Evolutionary conservation across 2,888 invertebrate genomes (phyloP), one percentile per base, ranked within the genome.

Genomic region (Antheraea yamamai): DNA sequence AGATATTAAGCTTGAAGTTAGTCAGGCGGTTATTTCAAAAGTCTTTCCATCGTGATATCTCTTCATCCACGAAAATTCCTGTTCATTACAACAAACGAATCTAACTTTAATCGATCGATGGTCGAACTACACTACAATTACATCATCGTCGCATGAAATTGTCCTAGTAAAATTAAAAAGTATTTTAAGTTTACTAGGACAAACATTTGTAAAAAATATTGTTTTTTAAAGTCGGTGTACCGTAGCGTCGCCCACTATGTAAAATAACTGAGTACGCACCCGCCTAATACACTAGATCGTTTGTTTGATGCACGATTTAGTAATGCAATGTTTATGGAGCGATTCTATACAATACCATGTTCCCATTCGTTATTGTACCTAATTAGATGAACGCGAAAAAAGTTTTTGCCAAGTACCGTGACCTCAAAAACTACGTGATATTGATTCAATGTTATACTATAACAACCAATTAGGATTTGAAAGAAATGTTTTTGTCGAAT

Each of bases 231-330:
- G 4, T 20, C 20, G 55, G 47, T 64, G 64, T 18, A 18, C 18
- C 35, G 35, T 35, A 35, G 35, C 72, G 2, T 10, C 0, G 4
- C 47, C 71, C 26, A 39, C 7, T 20, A 3, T 2, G 10, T 61
- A 14, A 30, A 20, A 3, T 20, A 8, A 61, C 72, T 30, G 14
- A 75, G 72, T 72, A 39, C 75, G 70, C 58, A 35, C 75, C 61
- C 16, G 55, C n/a, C n/a, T 55, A 73, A 55, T 66, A 64, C 75
- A 75, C 58, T 64, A 75, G 73, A 73, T 73, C 73, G 68, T 70
- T 73, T 70, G 23, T 71, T 72, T 77, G 80, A 80, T 79, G 80
- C 81, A 81, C 81, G 81, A 79, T 73, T 70, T 75, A 75, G 74
- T 73, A 76, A 77, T 77, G 78, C 74, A 76, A 78, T 75, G 75